A percentile compares a stretch with the other conserved stretches of the same genome.
These are phyloP conservation scores for Collichthys lucidus DNA, from an alignment of 2,113 vertebrate species.

Conservation along the genomic window DNA sequence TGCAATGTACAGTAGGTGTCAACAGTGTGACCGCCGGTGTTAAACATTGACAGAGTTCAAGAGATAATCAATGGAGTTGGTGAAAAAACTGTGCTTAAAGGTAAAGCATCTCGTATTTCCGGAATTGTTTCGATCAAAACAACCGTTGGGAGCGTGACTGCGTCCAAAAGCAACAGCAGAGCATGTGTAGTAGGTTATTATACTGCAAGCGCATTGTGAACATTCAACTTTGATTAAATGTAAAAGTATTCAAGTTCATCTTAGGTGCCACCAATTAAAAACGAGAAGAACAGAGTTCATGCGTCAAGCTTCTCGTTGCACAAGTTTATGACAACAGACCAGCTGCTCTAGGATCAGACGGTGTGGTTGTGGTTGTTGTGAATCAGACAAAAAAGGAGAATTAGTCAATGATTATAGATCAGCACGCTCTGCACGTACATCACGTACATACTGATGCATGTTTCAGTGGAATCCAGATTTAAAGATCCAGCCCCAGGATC, in stretches of 20 bases:
- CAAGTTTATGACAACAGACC: neutral
- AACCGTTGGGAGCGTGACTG: no score
- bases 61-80: constrained; percentile 17
- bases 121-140: neutral
- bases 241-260: neutral
- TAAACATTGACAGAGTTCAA: constrained; percentile 66
- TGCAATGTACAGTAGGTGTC: constrained; percentile 34
- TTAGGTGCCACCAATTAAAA: neutral
- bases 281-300: neutral
- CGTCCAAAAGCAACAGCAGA: neutral
- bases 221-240: neutral
- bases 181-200: neutral
- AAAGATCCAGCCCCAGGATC: no score
- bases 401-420: constrained; percentile 38
- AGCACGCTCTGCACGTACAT: neutral
- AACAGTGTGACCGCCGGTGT: constrained; percentile 8
- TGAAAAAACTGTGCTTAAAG: neutral
- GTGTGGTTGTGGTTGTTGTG: neutral
- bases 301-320: no score
- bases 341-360: accelerated
- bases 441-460: no score
- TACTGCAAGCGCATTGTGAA: neutral
- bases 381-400: neutral
- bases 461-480: no score
- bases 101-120: neutral